Percentiles rank a stretch among this genome's conserved stretches.
Evolutionary conservation across 1,140 invertebrate species (phyloP).

Genomic region (Camponotus vicinus): DNA sequence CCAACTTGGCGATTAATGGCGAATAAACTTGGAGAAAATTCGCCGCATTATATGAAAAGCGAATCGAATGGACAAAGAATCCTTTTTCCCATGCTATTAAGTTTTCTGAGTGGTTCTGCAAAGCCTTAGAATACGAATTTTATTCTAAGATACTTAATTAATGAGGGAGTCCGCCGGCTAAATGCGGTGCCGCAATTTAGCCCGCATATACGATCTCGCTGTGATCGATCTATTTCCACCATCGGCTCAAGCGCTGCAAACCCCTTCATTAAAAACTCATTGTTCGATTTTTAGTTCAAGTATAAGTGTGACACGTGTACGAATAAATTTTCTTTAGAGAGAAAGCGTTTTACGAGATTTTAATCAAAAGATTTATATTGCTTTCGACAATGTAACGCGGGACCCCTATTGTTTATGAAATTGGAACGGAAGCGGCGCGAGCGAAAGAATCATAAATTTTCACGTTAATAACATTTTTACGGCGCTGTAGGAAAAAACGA

Average conservation of each 20-base stretch:
- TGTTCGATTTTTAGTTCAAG: slow-evolving; percentile 15
- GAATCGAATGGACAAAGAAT: slow-evolving; percentile 36
- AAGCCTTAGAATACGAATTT: slow-evolving; percentile 47
- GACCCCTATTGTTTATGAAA: slow-evolving; percentile 7
- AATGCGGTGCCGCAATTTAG: slow-evolving; percentile 36
- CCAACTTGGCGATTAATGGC: slow-evolving; percentile 46
- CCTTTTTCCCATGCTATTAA: slow-evolving; percentile 39
- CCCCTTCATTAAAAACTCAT: slow-evolving; percentile 25
- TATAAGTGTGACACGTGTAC: slow-evolving; percentile 24
- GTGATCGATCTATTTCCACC: slow-evolving; percentile 8
- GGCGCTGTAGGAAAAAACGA: not conserved
- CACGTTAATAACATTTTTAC: slow-evolving; percentile 45
- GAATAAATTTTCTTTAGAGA: slow-evolving; percentile 20
- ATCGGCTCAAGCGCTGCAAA: not conserved
- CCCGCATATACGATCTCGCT: slow-evolving; percentile 16
- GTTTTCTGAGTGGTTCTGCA: slow-evolving; percentile 37
- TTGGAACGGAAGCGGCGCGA: not conserved
- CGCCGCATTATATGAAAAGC: slow-evolving; percentile 22
- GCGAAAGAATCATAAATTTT: slow-evolving; percentile 16
- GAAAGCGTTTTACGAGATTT: not conserved
- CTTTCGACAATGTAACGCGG: slow-evolving; percentile 5
- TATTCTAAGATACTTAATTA: slow-evolving; percentile 55
- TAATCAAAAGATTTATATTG: slow-evolving; percentile 27
- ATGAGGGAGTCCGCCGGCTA: slow-evolving; percentile 9
- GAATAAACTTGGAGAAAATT: slow-evolving; percentile 38